phyloP scores from a whole-genome alignment of 2,113 vertebrate species.

The Tyto alba region DNA sequence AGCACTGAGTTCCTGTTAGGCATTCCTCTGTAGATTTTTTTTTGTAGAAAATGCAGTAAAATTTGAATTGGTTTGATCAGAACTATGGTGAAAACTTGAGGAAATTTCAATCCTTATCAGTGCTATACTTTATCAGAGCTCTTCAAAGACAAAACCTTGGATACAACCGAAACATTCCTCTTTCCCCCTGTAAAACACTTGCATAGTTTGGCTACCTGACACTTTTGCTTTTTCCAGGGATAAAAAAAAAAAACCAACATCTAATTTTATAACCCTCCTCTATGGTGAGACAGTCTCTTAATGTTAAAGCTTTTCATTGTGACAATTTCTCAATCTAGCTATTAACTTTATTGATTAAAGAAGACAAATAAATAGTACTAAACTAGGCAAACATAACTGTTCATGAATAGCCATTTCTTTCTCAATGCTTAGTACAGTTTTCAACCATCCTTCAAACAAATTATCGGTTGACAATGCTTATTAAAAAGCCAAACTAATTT shows the following conservation, averaged over 20 bases:
- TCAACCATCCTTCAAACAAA: background rate
- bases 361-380: background rate
- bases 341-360: background rate
- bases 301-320: background rate
- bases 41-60: background rate
- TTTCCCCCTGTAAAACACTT: background rate
- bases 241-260: background rate
- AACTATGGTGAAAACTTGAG: background rate
- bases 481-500: conserved; percentile 21
- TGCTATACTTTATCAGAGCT: background rate
- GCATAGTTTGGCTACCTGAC: background rate
- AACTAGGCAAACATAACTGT: background rate
- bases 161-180: background rate
- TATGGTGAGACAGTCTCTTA: background rate
- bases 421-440: background rate
- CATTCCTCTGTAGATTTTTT: background rate
- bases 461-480: background rate
- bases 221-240: background rate
- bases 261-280: background rate
- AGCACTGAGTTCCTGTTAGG: background rate
- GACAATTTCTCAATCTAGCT: background rate
- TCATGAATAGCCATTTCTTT: background rate
- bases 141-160: background rate
- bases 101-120: background rate
- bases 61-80: background rate